Evolutionary conservation across 1,140 invertebrate genomes (phyloP).

Genomic region (Diabrotica undecimpunctata): DNA sequence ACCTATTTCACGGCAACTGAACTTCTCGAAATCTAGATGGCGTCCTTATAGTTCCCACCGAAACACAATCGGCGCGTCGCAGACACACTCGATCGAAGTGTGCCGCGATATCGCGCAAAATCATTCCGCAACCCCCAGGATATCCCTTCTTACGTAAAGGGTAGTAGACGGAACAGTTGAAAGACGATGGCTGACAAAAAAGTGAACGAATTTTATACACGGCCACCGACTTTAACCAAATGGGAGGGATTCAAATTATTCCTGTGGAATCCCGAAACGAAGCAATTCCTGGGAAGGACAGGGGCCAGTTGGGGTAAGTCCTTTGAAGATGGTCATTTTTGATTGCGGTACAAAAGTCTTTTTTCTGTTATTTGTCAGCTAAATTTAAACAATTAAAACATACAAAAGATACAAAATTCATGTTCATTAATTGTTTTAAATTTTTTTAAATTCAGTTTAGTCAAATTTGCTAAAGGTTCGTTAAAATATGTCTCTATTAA

Average conservation of each 20-base stretch:
- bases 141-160: conserved; percentile 20
- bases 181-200: conserved; percentile 68
- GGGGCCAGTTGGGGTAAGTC: conserved; percentile 87
- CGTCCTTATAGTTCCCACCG: neutral
- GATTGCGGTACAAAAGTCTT: neutral
- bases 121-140: conserved; percentile 15
- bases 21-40: neutral
- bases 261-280: conserved; percentile 84
- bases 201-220: conserved; percentile 70
- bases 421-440: too few relatives aligned
- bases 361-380: too few relatives aligned
- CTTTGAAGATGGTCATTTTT: conserved; percentile 7
- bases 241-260: conserved; percentile 82
- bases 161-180: conserved; percentile 13
- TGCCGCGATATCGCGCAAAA: conserved; percentile 17
- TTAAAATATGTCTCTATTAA: too few relatives aligned
- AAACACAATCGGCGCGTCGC: neutral
- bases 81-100: conserved; percentile 20
- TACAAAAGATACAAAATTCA: too few relatives aligned
- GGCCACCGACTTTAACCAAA: conserved; percentile 74
- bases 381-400: too few relatives aligned
- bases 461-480: neutral
- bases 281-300: conserved; percentile 82
- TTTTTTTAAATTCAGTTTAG: too few relatives aligned
- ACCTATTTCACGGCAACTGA: neutral